A percentile compares a stretch with the other conserved stretches of the same genome.
phyloP scores from a whole-genome alignment of 2,797 vertebrate genomes.

The Columba guinea region DNA sequence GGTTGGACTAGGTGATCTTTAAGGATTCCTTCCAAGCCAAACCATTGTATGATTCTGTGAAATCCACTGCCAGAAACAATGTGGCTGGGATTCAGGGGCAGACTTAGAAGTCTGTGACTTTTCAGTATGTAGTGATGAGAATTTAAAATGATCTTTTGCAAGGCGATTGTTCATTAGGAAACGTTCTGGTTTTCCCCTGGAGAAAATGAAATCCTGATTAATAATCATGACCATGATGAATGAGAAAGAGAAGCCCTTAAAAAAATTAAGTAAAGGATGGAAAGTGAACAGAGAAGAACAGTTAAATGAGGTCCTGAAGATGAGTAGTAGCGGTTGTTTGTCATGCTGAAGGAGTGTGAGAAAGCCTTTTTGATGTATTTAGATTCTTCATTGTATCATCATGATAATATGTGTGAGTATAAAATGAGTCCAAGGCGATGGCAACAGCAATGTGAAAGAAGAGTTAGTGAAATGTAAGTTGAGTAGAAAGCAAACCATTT shows the following conservation, averaged over 20 bases:
- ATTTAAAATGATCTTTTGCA: background rate
- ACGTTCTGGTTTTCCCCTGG: background rate
- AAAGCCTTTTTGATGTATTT: background rate
- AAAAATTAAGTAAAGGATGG: background rate
- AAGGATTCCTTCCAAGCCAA: background rate
- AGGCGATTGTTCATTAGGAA: background rate
- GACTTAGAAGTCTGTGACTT: background rate
- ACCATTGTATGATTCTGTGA: background rate
- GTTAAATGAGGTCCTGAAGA: background rate
- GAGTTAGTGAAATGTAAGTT: background rate
- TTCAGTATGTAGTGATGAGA: background rate
- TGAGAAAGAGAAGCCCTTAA: background rate
- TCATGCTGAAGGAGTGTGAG: background rate
- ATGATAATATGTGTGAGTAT: background rate
- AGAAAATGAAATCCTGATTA: background rate
- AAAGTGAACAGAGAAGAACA: background rate
- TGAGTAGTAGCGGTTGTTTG: background rate
- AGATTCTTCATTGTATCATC: background rate
- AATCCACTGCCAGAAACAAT: background rate
- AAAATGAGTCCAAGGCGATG: background rate
- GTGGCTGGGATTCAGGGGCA: background rate
- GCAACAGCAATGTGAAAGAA: background rate
- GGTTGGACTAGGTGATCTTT: background rate
- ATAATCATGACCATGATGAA: background rate
- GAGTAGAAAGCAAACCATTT: background rate